Base-by-base conservation (phyloP, 2,888 invertebrate genomes). In the Drosophila mayaguana region DNA sequence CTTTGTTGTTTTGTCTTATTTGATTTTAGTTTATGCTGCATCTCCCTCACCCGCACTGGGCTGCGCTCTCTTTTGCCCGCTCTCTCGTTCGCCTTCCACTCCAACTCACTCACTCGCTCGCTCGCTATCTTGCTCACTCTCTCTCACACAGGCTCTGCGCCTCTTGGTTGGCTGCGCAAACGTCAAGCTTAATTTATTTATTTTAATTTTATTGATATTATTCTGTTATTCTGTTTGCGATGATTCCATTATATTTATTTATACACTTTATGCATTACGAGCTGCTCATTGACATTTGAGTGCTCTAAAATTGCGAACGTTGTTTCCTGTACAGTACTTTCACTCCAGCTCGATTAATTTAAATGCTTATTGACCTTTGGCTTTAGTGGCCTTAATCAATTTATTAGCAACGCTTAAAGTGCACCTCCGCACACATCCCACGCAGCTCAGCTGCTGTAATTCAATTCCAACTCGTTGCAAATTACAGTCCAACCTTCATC, bases 131-230 rank as follows among this genome's bases (percentile, higher is more conserved):
- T 57, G 3, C 45, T 43, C 62, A 20, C 22, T n/a, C 51, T 45
- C 25, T 32, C 20, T 3, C 32, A 14, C 32, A 50, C 32, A 34
- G 50, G 20, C 50, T 50, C n/a, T n/a, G n/a, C 25, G 16, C 25
- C 50, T 42, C 60, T 60, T 36, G 22, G 51, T 38, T 61, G 57
- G 56, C 66, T 75, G 72, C 62, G 65, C 63, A 75, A 67, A 61
- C 71, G 51, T 72, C 68, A 64, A 68, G 50, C 69, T 72, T 84
- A 84, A 89, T 87, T 88, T 81, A 68, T 79, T 86, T 86, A 79
- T 69, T 69, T 42, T 59, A 22, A 57, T 71, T 71, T 81, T 71
- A 81, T 78, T 81, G 78, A 75, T 80, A 78, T 81, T 82, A 88
- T 88, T 80, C 78, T 57, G 71, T 75, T 81, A 88, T 88, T 82